Conservation (phyloP, 2,113 vertebrate species). For the Sinocyclocheilus rhinocerous region DNA sequence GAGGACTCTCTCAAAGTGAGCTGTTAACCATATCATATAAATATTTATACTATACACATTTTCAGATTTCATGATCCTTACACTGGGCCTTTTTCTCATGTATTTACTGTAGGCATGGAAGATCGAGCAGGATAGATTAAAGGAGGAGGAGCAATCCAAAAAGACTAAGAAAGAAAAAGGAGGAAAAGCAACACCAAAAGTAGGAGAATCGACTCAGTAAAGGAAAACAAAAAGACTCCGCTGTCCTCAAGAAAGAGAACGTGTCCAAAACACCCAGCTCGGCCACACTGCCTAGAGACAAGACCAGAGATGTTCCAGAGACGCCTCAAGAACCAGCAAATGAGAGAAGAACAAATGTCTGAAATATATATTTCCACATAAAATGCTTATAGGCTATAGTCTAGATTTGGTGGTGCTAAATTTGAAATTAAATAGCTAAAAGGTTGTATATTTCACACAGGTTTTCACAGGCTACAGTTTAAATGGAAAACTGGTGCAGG, state of each 20-base stretch:
- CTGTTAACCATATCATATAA: neutral
- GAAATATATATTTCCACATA: neutral
- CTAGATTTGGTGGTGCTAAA: neutral
- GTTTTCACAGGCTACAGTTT: slow-evolving; percentile 84
- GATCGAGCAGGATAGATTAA: slow-evolving; percentile 71
- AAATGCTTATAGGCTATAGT: too few relatives aligned
- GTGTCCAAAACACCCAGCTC: slow-evolving; percentile 44
- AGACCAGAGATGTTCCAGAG: neutral
- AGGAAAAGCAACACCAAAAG: slow-evolving; percentile 57
- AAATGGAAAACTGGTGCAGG: slow-evolving; percentile 79
- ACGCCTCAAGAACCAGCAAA: slow-evolving; percentile 63
- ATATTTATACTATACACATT: neutral
- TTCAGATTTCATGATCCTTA: neutral
- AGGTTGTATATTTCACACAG: slow-evolving; percentile 53
- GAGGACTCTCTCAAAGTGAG: slow-evolving; percentile 76
- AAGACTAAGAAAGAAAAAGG: slow-evolving; percentile 70
- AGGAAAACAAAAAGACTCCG: slow-evolving; percentile 49
- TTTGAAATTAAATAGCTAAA: neutral
- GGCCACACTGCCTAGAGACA: neutral
- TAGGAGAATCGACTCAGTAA: neutral
- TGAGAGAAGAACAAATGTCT: slow-evolving; percentile 57
- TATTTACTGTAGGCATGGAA: slow-evolving; percentile 78
- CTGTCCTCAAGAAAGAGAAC: slow-evolving; percentile 60
- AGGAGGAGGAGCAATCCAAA: slow-evolving; percentile 71
- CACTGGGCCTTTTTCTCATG: neutral